Percentiles rank a stretch among this genome's conserved stretches.
Evolutionary conservation across 2,113 vertebrate genomes (phyloP).

Genomic region (Tyto alba): DNA sequence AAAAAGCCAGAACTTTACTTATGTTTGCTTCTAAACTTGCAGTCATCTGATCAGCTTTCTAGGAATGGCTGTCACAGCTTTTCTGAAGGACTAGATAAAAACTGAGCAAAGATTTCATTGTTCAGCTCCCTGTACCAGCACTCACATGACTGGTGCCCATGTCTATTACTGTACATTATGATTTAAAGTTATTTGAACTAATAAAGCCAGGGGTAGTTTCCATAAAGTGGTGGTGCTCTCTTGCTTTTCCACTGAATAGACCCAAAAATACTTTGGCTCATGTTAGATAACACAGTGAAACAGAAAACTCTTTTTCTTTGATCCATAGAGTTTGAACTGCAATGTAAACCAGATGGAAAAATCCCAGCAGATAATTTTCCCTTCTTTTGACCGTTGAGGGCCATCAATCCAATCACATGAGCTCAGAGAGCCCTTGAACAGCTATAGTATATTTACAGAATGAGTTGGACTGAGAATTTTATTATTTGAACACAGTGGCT

Average conservation of each 20-base stretch:
- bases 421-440: constrained; percentile 6
- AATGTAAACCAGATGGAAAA: constrained; percentile 59
- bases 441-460: constrained; percentile 26
- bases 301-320: constrained; percentile 47
- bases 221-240: neutral
- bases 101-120: neutral
- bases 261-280: constrained; percentile 47
- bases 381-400: constrained; percentile 5
- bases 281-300: constrained; percentile 18
- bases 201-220: constrained; percentile 26
- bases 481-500: constrained; percentile 5
- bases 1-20: neutral
- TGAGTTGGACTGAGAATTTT: neutral
- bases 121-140: neutral
- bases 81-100: neutral
- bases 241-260: constrained; percentile 34
- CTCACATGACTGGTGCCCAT: neutral
- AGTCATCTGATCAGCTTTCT: neutral
- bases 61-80: neutral
- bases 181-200: constrained; percentile 10
- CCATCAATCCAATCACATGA: constrained; percentile 21
- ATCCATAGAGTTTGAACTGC: neutral
- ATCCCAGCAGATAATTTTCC: constrained; percentile 29
- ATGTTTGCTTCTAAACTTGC: neutral
- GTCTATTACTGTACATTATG: neutral